A percentile compares a stretch with the other conserved stretches of the same genome.
phyloP scores from a whole-genome alignment of 2,113 vertebrate genomes.

The Nothoprocta perdicaria region DNA sequence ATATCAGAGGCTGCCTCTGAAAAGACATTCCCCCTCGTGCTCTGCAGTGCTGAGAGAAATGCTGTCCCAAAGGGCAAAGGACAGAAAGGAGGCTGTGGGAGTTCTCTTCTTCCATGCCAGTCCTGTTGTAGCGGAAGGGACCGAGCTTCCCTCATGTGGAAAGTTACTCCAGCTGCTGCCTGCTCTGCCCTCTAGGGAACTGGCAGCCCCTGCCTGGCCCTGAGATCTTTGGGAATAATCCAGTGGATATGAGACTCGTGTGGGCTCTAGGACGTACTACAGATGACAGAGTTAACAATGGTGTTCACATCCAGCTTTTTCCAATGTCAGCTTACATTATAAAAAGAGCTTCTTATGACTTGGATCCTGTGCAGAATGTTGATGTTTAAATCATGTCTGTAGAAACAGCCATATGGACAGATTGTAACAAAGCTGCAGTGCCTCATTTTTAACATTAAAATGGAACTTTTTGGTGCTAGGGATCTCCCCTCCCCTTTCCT shows the following conservation, averaged over 20 bases:
- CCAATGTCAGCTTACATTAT: neutral
- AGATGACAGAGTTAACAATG: neutral
- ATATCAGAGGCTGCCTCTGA: neutral
- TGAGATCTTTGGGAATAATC: neutral
- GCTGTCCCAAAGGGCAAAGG: neutral
- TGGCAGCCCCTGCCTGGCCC: neutral
- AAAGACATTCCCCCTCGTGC: neutral
- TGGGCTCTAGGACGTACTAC: neutral
- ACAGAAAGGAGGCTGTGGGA: neutral
- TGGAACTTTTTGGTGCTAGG: neutral
- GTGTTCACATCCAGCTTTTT: neutral
- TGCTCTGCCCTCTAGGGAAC: accelerated
- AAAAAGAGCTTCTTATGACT: neutral
- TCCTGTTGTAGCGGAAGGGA: neutral
- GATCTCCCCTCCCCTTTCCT: accelerated
- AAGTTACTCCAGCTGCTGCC: neutral
- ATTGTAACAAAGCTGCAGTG: neutral
- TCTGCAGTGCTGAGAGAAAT: neutral
- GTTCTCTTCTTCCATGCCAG: neutral
- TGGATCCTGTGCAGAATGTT: neutral
- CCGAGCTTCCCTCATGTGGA: neutral
- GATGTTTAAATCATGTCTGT: neutral
- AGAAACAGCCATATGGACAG: neutral
- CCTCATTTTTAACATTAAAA: neutral
- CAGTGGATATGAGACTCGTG: neutral